phyloP scores from a whole-genome alignment of 2,113 vertebrate genomes.

The Sitta europaea region DNA sequence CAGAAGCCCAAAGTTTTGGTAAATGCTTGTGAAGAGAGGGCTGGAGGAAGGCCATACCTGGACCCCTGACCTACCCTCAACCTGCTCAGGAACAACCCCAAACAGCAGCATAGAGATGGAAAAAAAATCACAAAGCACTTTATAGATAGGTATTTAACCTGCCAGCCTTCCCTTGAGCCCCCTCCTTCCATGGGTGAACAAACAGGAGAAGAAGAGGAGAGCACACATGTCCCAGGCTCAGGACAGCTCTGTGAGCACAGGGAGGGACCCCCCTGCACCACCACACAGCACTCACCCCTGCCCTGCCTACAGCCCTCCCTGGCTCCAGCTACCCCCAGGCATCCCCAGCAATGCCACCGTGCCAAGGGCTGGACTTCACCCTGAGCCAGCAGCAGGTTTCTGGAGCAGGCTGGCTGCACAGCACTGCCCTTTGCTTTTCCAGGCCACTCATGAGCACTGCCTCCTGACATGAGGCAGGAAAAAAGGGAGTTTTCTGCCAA shows the following conservation, averaged over 20 bases:
- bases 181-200: neutral
- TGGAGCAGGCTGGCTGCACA: neutral
- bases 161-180: neutral
- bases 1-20: neutral
- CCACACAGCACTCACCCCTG: neutral
- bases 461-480: neutral
- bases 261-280: neutral
- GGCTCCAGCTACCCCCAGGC: neutral
- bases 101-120: neutral
- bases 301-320: neutral
- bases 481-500: neutral
- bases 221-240: neutral
- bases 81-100: neutral
- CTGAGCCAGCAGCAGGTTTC: neutral
- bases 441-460: neutral
- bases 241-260: rapidly evolving
- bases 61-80: neutral
- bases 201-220: neutral
- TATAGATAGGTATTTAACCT: neutral
- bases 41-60: neutral
- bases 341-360: neutral
- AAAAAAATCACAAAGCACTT: neutral
- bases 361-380: neutral
- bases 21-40: neutral
- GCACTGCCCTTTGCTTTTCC: neutral